phyloP scores from a whole-genome alignment of 1,140 invertebrate species.

The Scylla paramamosain region DNA sequence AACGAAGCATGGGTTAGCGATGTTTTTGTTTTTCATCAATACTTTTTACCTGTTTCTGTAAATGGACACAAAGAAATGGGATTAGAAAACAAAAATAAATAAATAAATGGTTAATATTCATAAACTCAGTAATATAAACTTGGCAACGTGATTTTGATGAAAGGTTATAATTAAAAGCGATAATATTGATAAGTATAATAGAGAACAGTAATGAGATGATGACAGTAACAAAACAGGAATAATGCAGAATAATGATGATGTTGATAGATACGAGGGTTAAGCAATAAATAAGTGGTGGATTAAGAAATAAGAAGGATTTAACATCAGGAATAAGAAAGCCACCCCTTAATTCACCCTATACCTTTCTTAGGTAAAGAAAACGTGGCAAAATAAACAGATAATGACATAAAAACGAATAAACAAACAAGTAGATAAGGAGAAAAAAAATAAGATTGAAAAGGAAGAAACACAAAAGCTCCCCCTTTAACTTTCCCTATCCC shows the following conservation, averaged over 20 bases:
- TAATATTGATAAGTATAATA: not conserved
- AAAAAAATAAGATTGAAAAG: not conserved
- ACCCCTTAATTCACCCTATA: too few relatives aligned
- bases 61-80: not conserved
- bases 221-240: too few relatives aligned
- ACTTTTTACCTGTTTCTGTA: not conserved
- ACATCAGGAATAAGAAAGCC: too few relatives aligned
- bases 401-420: too few relatives aligned
- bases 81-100: not conserved
- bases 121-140: not conserved
- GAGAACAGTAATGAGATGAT: not conserved
- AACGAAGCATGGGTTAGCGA: not conserved
- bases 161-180: not conserved
- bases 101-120: too few relatives aligned
- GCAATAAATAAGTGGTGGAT: too few relatives aligned
- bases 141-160: not conserved
- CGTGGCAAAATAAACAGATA: too few relatives aligned
- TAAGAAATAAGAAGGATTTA: too few relatives aligned
- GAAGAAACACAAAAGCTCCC: not conserved
- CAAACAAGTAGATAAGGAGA: slow-evolving; percentile 26
- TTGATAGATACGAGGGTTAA: too few relatives aligned
- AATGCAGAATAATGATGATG: too few relatives aligned
- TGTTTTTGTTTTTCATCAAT: not conserved
- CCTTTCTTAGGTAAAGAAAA: too few relatives aligned
- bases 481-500: too few relatives aligned